Evolutionary conservation across 1,140 invertebrate species (phyloP).

Genomic region (Formica exsecta): DNA sequence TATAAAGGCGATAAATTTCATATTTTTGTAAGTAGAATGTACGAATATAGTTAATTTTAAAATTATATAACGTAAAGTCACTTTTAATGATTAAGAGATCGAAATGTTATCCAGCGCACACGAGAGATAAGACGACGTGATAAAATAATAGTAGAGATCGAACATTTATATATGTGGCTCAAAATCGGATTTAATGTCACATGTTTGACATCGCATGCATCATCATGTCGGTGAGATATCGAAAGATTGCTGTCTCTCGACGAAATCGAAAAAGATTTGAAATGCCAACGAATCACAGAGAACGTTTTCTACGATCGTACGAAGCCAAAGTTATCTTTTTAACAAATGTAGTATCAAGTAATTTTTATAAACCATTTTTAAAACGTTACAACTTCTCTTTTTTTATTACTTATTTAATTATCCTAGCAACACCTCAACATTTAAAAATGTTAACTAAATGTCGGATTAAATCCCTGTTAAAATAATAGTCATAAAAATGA

Average conservation of each 20-base stretch:
- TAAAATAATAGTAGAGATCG: conserved; percentile 15
- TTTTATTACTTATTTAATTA: background rate
- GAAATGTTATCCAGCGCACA: background rate
- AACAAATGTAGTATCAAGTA: background rate
- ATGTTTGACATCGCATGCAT: conserved; percentile 78
- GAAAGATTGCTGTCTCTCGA: conserved; percentile 40
- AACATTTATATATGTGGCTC: conserved; percentile 22
- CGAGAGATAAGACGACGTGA: conserved; percentile 54
- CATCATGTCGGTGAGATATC: conserved; percentile 71
- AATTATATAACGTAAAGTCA: background rate
- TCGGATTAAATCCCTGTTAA: conserved; percentile 9
- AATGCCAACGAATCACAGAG: background rate
- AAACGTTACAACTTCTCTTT: background rate
- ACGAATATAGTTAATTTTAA: background rate
- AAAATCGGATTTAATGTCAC: conserved; percentile 71
- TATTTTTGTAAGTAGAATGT: too few species aligned
- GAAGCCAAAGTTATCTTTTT: background rate
- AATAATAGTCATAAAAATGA: conserved; percentile 21
- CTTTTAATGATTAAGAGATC: conserved; percentile 22
- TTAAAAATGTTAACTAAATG: background rate
- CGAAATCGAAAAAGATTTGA: conserved; percentile 17
- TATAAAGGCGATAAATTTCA: background rate
- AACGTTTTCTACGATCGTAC: background rate
- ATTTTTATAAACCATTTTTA: background rate
- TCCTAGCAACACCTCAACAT: background rate